Conservation (phyloP, 2,113 vertebrate genomes). For the Pampusana beccarii region DNA sequence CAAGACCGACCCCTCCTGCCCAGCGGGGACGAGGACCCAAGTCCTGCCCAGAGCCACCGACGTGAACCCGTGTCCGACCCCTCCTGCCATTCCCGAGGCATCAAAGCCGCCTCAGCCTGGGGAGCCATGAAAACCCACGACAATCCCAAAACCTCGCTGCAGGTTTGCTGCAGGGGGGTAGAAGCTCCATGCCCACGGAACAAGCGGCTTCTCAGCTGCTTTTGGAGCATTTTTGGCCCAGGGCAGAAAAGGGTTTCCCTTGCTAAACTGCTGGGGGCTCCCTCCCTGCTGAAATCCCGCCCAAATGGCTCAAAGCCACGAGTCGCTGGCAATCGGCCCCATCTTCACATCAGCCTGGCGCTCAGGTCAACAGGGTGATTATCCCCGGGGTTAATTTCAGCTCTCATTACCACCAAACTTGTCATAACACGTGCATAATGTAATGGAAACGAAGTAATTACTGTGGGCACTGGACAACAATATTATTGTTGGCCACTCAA, state of each 20-base stretch:
- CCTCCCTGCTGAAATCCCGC: too few species aligned
- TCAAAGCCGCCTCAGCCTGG: too few species aligned
- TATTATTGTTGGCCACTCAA: background rate
- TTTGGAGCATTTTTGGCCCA: background rate
- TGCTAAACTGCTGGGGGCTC: too few species aligned
- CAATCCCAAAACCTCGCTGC: too few species aligned
- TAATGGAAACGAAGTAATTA: background rate
- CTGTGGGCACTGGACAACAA: rapidly evolving
- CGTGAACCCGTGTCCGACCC: background rate
- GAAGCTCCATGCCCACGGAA: too few species aligned
- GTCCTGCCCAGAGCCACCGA: background rate
- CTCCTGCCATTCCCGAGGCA: background rate
- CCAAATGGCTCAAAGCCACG: too few species aligned
- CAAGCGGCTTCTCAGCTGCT: rapidly evolving
- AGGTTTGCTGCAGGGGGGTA: too few species aligned
- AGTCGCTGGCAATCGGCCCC: rapidly evolving
- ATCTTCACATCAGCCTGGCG: rapidly evolving
- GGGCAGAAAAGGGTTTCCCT: background rate
- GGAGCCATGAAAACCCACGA: too few species aligned
- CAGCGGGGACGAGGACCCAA: too few species aligned
- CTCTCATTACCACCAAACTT: background rate
- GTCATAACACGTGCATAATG: background rate
- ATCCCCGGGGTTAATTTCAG: background rate
- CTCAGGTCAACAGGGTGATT: background rate
- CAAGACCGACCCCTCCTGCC: background rate